Evolutionary conservation across 2,113 vertebrate genomes (phyloP), one percentile per base, ranked within the genome.

Genomic region (Hepsetus odoe): DNA sequence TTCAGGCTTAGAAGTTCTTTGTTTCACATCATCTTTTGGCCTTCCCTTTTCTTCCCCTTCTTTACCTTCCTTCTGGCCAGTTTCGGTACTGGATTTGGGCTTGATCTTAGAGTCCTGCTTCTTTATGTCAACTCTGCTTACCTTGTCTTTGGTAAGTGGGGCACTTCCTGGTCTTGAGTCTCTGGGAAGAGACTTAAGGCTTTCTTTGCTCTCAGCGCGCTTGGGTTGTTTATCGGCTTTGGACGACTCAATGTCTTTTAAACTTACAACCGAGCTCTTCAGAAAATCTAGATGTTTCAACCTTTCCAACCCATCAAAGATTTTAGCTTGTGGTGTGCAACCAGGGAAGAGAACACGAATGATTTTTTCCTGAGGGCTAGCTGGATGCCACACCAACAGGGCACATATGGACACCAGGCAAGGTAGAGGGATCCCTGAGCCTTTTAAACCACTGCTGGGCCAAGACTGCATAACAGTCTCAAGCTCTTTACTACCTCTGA

Each of bases 351-450:
- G 88, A 14, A 95, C 96, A 0, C 97, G 88, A 32, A 99, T 90
- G 8, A 98, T 96, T 82, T 97, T 97, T 65, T 99, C 98, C 0
- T 77, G 72, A 12, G 91, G 90, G 65, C 82, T 92, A 0, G 91
- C 93, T 0, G 98, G 98, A 80, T 96, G 96, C 98, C 98, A 99
- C 20, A 98, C 94, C 0, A 99, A 89, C 77, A 99, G 87, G 0
- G 93, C 95, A 2, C 96, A 99, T 53, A 94, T 80, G 0, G 96
- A 98, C 0, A 92, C 92, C 18, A 95, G 84, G 84, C 92, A 94
- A 1, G 91, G 82, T 14, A 95, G 74, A 0, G 94, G 92, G 38
- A 93, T 64, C 0, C 91, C 91, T 2, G 83, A 82, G 0, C 85
- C 80, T 74, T 85, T 89, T 0, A 51, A 84, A 0, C 80, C 46